Evolutionary conservation across 1,140 invertebrate genomes (phyloP), one percentile per base, ranked within the genome.

Genomic region (Pomacea maculata): DNA sequence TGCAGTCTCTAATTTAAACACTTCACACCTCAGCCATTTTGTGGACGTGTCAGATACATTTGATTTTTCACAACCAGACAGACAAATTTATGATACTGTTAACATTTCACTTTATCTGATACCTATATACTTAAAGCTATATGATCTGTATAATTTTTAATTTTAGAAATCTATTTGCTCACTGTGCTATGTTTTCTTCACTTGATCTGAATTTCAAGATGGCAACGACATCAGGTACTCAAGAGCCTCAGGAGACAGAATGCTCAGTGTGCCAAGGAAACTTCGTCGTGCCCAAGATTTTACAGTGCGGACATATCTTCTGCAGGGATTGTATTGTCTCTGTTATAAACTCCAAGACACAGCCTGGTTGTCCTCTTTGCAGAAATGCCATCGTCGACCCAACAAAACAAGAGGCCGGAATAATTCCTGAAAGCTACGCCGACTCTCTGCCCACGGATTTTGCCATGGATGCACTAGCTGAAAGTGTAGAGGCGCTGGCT

Each of bases 361-460:
- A 61, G 57, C 57, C 57, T 14, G 57, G 9, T 14, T 61, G 57
- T 61, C 57, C 57, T 61, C 57, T 61, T 61, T 61, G 57, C 57
- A 61, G 57, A 61, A 11, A 61, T 61, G 1, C 57, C 15, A 14
- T 61, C 57, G 11, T 61, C 57, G 57, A 61, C 57, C 57, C 57
- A 17, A 61, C 57, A 61, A 25, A 57, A 25, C 54, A 19, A 11
- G 57, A 57, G 7, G 52, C 17, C 4, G 57, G 3, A 34, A 9
- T 5, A 29, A 57, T 4, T 19, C 9, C 29, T 63, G 74, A 25
- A 8, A n/a, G n/a, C n/a, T 64, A 29, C 8, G 57, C 57, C 64
- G 74, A 64, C 55, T 17, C 21, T 19, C 64, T 75, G 25, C 74
- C 74, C 74, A 75, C 74, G 5, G 74, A 75, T 9, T 52, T 75